phyloP scores from a whole-genome alignment of 2,888 invertebrate species.

The Cylloceria caligata region DNA sequence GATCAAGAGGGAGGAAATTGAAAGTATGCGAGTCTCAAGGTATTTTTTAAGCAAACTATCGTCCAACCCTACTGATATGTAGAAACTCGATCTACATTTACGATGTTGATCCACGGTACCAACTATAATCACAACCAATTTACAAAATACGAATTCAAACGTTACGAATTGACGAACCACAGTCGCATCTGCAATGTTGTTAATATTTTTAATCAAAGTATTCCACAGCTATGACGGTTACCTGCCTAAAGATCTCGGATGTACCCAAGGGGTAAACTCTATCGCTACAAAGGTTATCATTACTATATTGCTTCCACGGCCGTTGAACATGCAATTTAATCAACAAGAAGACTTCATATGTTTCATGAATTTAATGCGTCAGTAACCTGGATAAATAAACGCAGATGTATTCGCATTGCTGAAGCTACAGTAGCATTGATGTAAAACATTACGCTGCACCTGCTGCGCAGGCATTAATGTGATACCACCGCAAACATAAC shows the following conservation, averaged over 20 bases:
- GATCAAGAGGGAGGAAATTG: not conserved
- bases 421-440: conserved; percentile 7
- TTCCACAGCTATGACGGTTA: not conserved
- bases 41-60: not conserved
- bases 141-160: not conserved
- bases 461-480: conserved; percentile 31
- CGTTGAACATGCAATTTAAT: not conserved
- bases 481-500: not conserved
- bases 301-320: not conserved
- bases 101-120: not conserved
- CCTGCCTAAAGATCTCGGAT: not conserved
- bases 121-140: not conserved
- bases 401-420: conserved; percentile 14
- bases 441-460: conserved; percentile 11
- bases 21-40: not conserved
- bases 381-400: not conserved
- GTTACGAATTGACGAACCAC: not conserved
- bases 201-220: not conserved
- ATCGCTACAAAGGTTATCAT: not conserved
- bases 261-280: not conserved
- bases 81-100: not conserved
- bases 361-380: not conserved
- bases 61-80: no score
- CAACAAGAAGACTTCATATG: not conserved
- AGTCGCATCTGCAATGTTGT: not conserved